These are phyloP conservation scores for Anthoptus insignis DNA, from an alignment of 2,888 invertebrate species.

Conservation along the genomic window DNA sequence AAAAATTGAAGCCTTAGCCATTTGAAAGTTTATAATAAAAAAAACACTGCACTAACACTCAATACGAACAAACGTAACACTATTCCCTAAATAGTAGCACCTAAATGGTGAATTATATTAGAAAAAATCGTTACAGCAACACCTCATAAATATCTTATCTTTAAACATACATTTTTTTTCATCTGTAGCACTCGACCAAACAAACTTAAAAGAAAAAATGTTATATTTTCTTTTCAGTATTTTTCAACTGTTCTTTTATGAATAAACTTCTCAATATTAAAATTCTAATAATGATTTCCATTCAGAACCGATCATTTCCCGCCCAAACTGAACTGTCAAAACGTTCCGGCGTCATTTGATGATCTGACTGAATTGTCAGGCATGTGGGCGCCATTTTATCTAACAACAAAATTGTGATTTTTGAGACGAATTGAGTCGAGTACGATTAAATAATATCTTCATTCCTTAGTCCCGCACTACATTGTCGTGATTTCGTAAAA, in stretches of 20 bases:
- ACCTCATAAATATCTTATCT: conserved; percentile 59
- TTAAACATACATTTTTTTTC: conserved; percentile 43
- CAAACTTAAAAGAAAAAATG: conserved; percentile 22
- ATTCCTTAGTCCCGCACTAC: conserved; percentile 67
- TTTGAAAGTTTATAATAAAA: conserved; percentile 27
- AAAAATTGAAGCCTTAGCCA: conserved; percentile 30
- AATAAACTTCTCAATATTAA: not conserved
- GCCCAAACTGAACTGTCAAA: conserved; percentile 26
- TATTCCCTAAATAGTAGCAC: conserved; percentile 79
- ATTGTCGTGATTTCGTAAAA: conserved; percentile 58
- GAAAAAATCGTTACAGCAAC: conserved; percentile 57
- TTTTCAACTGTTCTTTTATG: too few species aligned
- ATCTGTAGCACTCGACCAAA: conserved; percentile 45
- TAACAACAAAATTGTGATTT: not conserved
- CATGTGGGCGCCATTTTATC: conserved; percentile 31
- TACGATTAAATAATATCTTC: conserved; percentile 39
- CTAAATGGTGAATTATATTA: conserved; percentile 74
- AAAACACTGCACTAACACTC: conserved; percentile 53
- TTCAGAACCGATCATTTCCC: conserved; percentile 20
- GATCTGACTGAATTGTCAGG: too few species aligned
- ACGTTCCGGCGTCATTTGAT: too few species aligned
- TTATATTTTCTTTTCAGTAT: too few species aligned
- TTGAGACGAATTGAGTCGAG: conserved; percentile 39
- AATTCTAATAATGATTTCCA: too few species aligned
- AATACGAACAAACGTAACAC: conserved; percentile 53